Base-by-base conservation (phyloP, 2,113 vertebrate species). In the Amblyornis subalaris region DNA sequence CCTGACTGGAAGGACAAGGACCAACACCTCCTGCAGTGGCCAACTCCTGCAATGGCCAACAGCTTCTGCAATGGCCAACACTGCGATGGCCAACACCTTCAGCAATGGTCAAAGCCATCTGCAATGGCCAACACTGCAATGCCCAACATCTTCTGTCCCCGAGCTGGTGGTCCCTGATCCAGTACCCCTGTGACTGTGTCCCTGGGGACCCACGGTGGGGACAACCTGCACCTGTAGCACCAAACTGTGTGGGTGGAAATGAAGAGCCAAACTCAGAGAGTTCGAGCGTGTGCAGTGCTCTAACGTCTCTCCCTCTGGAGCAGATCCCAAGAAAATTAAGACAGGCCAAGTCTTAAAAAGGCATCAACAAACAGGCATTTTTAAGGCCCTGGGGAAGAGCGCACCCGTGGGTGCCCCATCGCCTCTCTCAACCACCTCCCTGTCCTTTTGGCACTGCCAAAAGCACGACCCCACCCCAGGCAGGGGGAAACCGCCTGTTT, bases 241-340 rank as follows among this genome's bases (percentile, higher is more conserved):
- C 47, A 64, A 1, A 0, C 1, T 0, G 9, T 0, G 0, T 5
- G 23, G 45, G 9, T 15, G 42, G 19, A 19, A 61, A 25, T 6
- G 13, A 45, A 66, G 28, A 76, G 35, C 26, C 51, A 14, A 35
- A 7, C 1, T 16, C 44, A 16, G 36, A 5, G 72, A 31, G 25
- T 2, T 16, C 0, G 23, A 47, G 73, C 0, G 3, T 44, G 28
- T 3, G 19, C n/a, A 10, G 69, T 1, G 8, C 58, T 55, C 51
- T 6, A 2, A 5, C 4, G 2, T 21, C 12, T 17, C 57, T 54
- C 53, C 57, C 64, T 45, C 47, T 1, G 29, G 51, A 74, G 38
- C 33, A 60, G 40, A n/a, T 9, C 36, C 72, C 7, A 3, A 47
- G 64, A 5, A 36, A 40, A 55, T 0, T 0, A 40, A 44, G 44